Evolutionary conservation across 2,797 vertebrate genomes (phyloP).

Genomic region (Lutjanus campechanus): DNA sequence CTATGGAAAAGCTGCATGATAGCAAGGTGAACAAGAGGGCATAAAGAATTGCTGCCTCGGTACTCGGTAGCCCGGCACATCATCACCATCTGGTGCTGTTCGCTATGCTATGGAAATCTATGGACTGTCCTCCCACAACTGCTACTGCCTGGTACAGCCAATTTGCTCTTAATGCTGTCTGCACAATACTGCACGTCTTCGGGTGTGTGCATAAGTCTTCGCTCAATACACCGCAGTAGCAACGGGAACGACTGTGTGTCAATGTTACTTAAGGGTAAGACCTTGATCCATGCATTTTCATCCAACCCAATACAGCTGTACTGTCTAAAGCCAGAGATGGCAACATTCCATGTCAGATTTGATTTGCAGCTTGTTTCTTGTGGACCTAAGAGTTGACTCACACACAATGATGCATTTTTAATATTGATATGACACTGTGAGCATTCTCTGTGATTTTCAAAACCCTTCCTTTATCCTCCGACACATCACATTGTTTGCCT

Average conservation of each 20-base stretch:
- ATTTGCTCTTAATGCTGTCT: constrained; percentile 39
- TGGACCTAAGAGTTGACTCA: not conserved
- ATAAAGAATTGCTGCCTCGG: constrained; percentile 45
- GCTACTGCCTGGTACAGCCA: constrained; percentile 13
- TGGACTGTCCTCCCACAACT: constrained; percentile 36
- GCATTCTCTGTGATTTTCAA: constrained; percentile 1
- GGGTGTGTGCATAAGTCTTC: not conserved
- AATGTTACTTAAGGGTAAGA: constrained; percentile 20
- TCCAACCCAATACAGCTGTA: not conserved
- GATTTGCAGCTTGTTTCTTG: not conserved
- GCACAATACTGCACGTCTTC: constrained; percentile 11
- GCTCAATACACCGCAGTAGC: not conserved
- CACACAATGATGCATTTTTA: not conserved
- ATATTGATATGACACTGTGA: not conserved
- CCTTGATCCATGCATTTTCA: constrained; percentile 30
- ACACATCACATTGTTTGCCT: constrained; percentile 15
- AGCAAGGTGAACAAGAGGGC: constrained; percentile 71
- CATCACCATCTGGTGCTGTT: constrained; percentile 62
- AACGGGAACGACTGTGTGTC: constrained; percentile 3
- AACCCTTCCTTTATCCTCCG: not conserved
- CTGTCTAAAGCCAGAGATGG: constrained; percentile 12
- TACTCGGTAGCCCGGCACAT: constrained; percentile 50
- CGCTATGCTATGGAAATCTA: constrained; percentile 53
- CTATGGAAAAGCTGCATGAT: constrained; percentile 42
- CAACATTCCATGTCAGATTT: constrained; percentile 3